Percentiles rank a stretch among this genome's conserved stretches.
These are phyloP conservation scores for Troilus luridus DNA, from an alignment of 2,888 invertebrate genomes.

Conservation along the genomic window DNA sequence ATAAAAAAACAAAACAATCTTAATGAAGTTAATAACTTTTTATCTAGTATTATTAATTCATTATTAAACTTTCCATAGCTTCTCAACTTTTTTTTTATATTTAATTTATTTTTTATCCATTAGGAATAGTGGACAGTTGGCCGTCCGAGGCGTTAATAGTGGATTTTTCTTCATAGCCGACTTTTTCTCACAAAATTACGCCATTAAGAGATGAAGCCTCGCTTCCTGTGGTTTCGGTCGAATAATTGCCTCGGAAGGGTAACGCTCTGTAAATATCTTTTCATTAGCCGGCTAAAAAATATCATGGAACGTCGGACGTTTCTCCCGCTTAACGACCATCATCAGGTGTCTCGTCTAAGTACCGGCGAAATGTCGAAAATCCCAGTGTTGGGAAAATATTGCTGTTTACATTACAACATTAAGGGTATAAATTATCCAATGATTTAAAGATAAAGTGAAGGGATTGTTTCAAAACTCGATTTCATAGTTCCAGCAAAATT, in stretches of 20 bases:
- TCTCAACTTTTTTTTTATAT: background rate
- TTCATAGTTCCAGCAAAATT: background rate
- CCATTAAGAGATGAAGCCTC: constrained; percentile 37
- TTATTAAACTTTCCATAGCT: background rate
- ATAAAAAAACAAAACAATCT: no score
- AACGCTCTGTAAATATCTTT: constrained; percentile 36
- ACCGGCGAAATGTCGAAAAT: constrained; percentile 13
- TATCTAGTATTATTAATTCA: no score
- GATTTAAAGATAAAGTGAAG: constrained; percentile 41
- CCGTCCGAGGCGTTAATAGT: background rate
- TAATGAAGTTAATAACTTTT: no score
- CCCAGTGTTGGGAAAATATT: background rate
- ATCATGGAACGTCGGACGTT: background rate
- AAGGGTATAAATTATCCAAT: constrained; percentile 5
- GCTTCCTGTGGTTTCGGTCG: background rate
- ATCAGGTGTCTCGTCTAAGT: constrained; percentile 14
- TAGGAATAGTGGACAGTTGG: background rate
- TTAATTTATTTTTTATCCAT: background rate
- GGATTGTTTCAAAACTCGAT: constrained; percentile 33
- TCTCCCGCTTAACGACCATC: background rate
- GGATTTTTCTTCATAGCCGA: background rate
- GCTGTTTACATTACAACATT: constrained; percentile 27
- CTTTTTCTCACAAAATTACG: constrained; percentile 42
- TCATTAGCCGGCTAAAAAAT: constrained; percentile 34
- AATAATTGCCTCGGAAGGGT: constrained; percentile 7